These are phyloP conservation scores for Amorpha juglandis DNA, from an alignment of 2,888 invertebrate genomes.

Conservation along the genomic window DNA sequence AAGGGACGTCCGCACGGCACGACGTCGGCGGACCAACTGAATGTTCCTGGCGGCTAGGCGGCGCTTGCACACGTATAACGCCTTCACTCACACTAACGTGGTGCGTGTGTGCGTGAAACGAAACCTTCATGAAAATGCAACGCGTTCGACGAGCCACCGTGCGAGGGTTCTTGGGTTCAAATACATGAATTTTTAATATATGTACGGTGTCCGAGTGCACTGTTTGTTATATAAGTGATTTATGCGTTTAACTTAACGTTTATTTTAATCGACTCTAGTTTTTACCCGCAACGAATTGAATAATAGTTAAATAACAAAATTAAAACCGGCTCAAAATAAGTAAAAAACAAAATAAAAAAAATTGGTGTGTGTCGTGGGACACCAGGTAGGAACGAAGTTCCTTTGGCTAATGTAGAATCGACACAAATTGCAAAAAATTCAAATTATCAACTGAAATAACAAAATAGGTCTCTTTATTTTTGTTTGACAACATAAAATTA, in stretches of 20 bases:
- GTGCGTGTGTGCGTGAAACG: conserved; percentile 46
- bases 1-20: conserved; percentile 53
- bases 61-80: conserved; percentile 70
- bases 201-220: background rate
- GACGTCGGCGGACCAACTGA: conserved; percentile 64
- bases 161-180: conserved; percentile 35
- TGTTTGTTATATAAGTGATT: background rate
- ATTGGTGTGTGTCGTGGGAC: too few relatives aligned
- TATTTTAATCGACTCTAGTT: background rate
- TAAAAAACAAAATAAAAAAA: too few relatives aligned
- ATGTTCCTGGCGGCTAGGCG: conserved; percentile 50
- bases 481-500: too few relatives aligned
- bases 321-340: too few relatives aligned
- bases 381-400: too few relatives aligned
- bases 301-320: too few relatives aligned
- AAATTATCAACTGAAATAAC: too few relatives aligned
- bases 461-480: too few relatives aligned
- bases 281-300: too few relatives aligned
- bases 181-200: background rate
- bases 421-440: too few relatives aligned
- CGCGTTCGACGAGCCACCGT: conserved; percentile 55
- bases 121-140: conserved; percentile 77
- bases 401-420: too few relatives aligned
- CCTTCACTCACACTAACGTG: conserved; percentile 61
- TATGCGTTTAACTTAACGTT: background rate